These are phyloP conservation scores for Zhuqinia jingwanae DNA, from an alignment of 2,888 invertebrate species.

Conservation along the genomic window DNA sequence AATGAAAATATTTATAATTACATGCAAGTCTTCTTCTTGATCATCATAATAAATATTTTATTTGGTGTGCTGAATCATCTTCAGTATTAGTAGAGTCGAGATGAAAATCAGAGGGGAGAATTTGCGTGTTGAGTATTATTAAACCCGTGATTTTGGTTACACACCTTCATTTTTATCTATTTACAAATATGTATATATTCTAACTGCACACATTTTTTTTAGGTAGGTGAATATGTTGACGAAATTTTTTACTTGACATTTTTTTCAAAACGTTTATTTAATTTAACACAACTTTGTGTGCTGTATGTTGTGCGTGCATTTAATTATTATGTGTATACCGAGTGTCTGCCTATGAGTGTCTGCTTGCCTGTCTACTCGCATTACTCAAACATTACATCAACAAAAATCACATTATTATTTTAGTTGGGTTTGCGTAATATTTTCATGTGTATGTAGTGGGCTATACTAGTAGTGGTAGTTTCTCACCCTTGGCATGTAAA, in stretches of 20 bases:
- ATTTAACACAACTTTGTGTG: background rate
- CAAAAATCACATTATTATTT: constrained; percentile 1
- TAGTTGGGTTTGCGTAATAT: background rate
- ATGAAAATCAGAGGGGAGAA: background rate
- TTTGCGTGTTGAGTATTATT: no score
- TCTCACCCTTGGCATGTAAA: background rate
- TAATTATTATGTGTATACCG: no score
- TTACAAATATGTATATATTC: no score
- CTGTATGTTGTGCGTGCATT: background rate
- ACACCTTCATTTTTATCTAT: no score
- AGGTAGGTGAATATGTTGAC: background rate
- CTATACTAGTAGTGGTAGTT: background rate
- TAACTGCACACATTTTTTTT: no score
- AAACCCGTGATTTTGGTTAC: no score
- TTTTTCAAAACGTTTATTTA: constrained; percentile 8
- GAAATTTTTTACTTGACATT: constrained; percentile 27
- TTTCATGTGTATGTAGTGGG: background rate
- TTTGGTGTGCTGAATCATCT: background rate
- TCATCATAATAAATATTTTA: background rate
- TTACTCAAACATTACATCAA: background rate
- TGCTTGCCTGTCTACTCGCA: background rate
- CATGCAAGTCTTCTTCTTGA: background rate
- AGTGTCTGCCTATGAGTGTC: constrained; percentile 25
- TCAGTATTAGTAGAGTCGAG: background rate
- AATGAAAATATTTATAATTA: background rate